Base-by-base conservation (phyloP, 2,888 invertebrate genomes). In the Rambutsinella grinnellia region DNA sequence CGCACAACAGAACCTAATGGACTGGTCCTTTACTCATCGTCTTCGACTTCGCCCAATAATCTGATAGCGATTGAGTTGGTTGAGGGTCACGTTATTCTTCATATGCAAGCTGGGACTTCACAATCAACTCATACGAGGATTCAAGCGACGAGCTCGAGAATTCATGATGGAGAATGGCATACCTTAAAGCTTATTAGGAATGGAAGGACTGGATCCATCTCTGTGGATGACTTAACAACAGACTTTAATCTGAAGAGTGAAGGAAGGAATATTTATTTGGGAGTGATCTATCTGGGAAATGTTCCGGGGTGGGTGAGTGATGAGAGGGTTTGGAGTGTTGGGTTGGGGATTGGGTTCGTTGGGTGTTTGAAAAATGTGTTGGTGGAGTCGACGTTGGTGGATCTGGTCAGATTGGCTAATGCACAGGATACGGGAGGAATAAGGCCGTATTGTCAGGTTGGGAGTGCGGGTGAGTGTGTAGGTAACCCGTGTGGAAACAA, bases 1-100 rank as follows among this genome's bases (percentile, higher is more conserved):
- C 92, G 97, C 79, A 98, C 98, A 56, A 95, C 94, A 86, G 97
- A 98, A 87, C 93, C 95, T 6, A 95, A 97, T 85, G 98, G 98
- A 24, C 90, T 99, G 82, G 91, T 99, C 68, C 91, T 98, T 86
- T 94, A 96, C 90, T 96, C 96, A 87, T 93, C 93, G 85, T 96
- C 95, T 3, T 49, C 66, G 17, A 44, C 54, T 61, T 85, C 85
- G 1, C 89, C 95, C 93, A 91, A 93, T 62, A 97, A 98, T 86
- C 91, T 97, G 65, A 94, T 99, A 85, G 96, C 96, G 1, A 92
- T 99, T 83, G 99, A 99, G 87, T 90, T 99, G 83, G 90, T 97
- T 81, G 95, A 95, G 83, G 97, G 98, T 0, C 94, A 97, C 86
- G 92, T 99, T 80, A 97, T 95, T 88, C 91, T 97, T 23, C 94